Evolutionary conservation across 2,113 vertebrate genomes (phyloP), one percentile per base, ranked within the genome.

Genomic region (Jaculus jaculus): DNA sequence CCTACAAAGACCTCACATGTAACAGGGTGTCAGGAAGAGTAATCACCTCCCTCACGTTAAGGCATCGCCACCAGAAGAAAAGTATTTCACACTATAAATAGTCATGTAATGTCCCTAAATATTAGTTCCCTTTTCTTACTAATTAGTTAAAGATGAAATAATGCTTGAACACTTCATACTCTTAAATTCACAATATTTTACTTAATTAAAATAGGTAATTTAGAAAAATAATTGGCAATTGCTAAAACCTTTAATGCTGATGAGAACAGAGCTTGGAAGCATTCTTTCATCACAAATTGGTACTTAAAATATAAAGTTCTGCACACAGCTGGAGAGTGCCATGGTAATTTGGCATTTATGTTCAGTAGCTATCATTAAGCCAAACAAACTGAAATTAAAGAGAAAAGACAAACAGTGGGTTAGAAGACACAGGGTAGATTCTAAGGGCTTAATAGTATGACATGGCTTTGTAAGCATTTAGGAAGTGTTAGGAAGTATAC

Each of bases 101-200:
- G 80, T 87, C 32, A 68, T 15, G 73, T 30, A 79, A 37, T 60
- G 73, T 42, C 58, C 39, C 73, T 20, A 87, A 92, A 71, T 81
- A 87, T 89, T 72, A 83, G 86, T 92, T 85, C 86, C 39, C 79
- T 79, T 84, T 84, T 32, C 63, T 74, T 81, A 68, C 75, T 95
- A 95, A 95, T 96, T 94, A 96, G 80, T 91, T 89, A 96, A 79
- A 93, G 84, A 95, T 91, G 93, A 93, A 94, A 90, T 94, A 95
- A 91, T 85, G 92, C 85, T 86, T 34, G 82, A 90, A 93, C n/a
- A 85, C 89, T 92, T 93, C 74, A 89, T 84, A 87, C 89, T 94
- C 93, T 95, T 93, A 94, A 93, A 94, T 94, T 94, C 91, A 95
- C 90, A 95, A 96, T 96, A 95, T 96, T 96, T 96, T 93, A 95